Conservation (phyloP, 2,888 invertebrate species). For the Thymelicus sylvestris region DNA sequence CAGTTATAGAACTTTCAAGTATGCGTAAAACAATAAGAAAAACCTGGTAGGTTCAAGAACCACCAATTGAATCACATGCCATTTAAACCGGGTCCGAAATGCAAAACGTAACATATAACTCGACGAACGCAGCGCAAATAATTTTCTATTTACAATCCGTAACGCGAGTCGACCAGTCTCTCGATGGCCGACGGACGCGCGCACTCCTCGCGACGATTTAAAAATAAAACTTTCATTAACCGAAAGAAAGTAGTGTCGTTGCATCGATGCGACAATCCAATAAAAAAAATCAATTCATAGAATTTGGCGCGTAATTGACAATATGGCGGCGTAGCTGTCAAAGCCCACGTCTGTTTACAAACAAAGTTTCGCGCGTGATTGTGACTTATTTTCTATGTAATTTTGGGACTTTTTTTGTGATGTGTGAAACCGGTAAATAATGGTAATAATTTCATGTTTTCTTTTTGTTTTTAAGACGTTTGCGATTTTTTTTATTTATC, state of each 20-base stretch:
- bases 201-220: conserved; percentile 52
- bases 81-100: conserved; percentile 44
- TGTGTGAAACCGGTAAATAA: conserved; percentile 27
- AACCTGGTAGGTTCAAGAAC: conserved; percentile 20
- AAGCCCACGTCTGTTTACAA: conserved; percentile 45
- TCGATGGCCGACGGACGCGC: conserved; percentile 52
- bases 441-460: conserved; percentile 13
- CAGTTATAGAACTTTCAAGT: conserved; percentile 28
- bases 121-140: conserved; percentile 54
- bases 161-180: conserved; percentile 60
- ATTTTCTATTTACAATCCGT: conserved; percentile 68
- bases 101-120: conserved; percentile 51
- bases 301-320: conserved; percentile 38
- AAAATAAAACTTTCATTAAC: conserved; percentile 40
- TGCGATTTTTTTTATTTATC: conserved; percentile 21
- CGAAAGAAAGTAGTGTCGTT: conserved; percentile 35
- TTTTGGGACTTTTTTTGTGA: conserved; percentile 16
- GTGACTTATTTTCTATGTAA: conserved; percentile 28
- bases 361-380: conserved; percentile 41
- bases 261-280: conserved; percentile 6
- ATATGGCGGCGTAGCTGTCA: conserved; percentile 49
- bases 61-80: conserved; percentile 37
- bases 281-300: conserved; percentile 32
- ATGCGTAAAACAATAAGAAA: conserved; percentile 23
- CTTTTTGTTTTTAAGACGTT: conserved; percentile 25